Evolutionary conservation across 2,113 vertebrate genomes (phyloP).

Genomic region (Actinemys pallida): DNA sequence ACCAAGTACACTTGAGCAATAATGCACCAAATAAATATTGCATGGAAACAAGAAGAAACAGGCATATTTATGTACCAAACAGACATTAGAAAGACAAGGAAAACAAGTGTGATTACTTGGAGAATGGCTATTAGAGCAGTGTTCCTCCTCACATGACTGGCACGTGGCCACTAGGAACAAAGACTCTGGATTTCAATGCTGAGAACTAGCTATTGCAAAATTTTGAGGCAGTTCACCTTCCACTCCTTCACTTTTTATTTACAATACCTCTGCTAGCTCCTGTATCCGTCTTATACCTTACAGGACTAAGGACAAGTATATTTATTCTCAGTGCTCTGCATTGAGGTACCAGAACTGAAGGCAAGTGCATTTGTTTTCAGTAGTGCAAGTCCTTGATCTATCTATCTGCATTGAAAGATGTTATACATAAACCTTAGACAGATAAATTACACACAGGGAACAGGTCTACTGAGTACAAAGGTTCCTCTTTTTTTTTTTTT

Average conservation of each 20-base stretch:
- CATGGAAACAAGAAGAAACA: constrained; percentile 20
- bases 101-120: not conserved
- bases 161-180: not conserved
- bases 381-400: constrained; percentile 22
- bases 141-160: not conserved
- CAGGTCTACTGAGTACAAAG: not conserved
- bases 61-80: not conserved
- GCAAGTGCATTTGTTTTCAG: constrained; percentile 30
- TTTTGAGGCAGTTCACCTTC: not conserved
- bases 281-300: not conserved
- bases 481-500: not conserved
- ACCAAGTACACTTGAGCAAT: constrained; percentile 15
- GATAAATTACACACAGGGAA: constrained; percentile 5
- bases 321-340: constrained; percentile 6
- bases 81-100: not conserved
- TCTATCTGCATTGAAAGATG: not conserved
- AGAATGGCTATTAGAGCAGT: not conserved
- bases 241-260: not conserved
- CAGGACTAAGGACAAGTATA: not conserved
- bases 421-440: not conserved
- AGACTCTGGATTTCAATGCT: not conserved
- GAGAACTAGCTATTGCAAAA: not conserved
- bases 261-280: not conserved
- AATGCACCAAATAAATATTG: not conserved
- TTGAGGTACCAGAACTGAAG: not conserved